Evolutionary conservation across 2,113 vertebrate species (phyloP).

Genomic region (Aphyosemion australe): DNA sequence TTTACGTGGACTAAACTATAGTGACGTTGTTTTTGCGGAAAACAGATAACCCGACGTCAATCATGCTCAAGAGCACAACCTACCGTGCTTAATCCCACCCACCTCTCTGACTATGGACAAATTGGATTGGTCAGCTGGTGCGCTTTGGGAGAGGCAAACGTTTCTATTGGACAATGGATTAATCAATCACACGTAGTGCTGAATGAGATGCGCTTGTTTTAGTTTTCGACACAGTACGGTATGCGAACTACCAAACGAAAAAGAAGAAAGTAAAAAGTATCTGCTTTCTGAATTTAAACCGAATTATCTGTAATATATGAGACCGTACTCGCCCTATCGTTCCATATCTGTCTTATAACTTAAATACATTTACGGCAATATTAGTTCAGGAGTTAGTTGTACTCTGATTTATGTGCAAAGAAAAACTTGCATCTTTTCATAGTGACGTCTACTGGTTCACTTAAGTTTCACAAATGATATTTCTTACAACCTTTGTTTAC

Average conservation of each 20-base stretch:
- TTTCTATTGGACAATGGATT: conserved; percentile 54
- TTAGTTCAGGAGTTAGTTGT: not conserved
- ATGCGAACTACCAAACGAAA: not conserved
- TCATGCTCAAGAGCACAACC: conserved; percentile 62
- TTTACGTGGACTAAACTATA: not conserved
- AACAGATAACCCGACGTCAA: conserved; percentile 69
- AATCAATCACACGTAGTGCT: conserved; percentile 45
- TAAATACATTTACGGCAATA: too few relatives aligned
- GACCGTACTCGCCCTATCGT: too few relatives aligned
- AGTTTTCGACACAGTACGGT: fast-evolving
- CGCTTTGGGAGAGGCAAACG: conserved; percentile 6
- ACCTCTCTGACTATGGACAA: conserved; percentile 18
- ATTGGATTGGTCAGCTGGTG: conserved; percentile 49
- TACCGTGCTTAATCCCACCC: conserved; percentile 55
- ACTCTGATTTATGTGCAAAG: not conserved
- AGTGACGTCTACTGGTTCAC: not conserved
- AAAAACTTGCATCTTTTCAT: not conserved
- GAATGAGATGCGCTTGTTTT: conserved; percentile 51
- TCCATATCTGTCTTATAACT: too few relatives aligned
- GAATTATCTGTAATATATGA: too few relatives aligned
- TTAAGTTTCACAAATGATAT: not conserved
- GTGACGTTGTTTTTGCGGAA: conserved; percentile 66
- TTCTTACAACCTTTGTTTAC: not conserved
- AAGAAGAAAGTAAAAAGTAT: not conserved
- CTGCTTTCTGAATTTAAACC: too few relatives aligned